Conservation (phyloP, 2,888 invertebrate genomes). For the Pandemis cinnamomeana region DNA sequence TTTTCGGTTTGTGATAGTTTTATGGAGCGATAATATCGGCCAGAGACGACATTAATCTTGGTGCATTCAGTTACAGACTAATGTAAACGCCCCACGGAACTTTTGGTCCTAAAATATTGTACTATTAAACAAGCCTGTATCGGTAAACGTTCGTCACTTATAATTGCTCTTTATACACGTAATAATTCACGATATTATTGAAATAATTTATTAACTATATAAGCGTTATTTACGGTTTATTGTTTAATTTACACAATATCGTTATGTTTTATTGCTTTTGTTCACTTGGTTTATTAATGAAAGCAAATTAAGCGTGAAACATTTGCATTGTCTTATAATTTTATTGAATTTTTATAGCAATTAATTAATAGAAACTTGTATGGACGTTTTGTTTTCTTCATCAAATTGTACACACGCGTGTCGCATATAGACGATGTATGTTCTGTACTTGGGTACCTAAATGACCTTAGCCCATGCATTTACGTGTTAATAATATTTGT, state of each 20-base stretch:
- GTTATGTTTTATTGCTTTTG: conserved; percentile 31
- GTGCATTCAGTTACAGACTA: neutral
- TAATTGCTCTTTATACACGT: conserved; percentile 13
- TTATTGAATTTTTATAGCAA: too few relatives aligned
- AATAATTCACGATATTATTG: conserved; percentile 37
- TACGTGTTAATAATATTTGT: too few relatives aligned
- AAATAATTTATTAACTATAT: conserved; percentile 23
- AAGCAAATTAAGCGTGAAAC: neutral
- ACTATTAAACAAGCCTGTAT: conserved; percentile 6
- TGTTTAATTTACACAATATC: conserved; percentile 31
- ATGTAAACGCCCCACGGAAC: neutral
- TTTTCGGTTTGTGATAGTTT: too few relatives aligned
- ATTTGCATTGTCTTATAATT: neutral
- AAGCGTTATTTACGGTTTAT: conserved; percentile 2
- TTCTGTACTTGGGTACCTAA: too few relatives aligned
- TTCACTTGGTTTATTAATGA: conserved; percentile 3
- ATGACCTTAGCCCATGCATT: too few relatives aligned
- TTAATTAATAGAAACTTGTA: too few relatives aligned
- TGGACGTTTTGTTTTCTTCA: too few relatives aligned
- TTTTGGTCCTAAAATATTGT: neutral
- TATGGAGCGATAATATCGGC: too few relatives aligned
- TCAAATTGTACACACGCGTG: too few relatives aligned
- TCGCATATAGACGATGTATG: too few relatives aligned
- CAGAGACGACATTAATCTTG: too few relatives aligned
- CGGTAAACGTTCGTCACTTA: conserved; percentile 7